Evolutionary conservation across 2,888 invertebrate species (phyloP).

Genomic region (Lapara coniferarum): DNA sequence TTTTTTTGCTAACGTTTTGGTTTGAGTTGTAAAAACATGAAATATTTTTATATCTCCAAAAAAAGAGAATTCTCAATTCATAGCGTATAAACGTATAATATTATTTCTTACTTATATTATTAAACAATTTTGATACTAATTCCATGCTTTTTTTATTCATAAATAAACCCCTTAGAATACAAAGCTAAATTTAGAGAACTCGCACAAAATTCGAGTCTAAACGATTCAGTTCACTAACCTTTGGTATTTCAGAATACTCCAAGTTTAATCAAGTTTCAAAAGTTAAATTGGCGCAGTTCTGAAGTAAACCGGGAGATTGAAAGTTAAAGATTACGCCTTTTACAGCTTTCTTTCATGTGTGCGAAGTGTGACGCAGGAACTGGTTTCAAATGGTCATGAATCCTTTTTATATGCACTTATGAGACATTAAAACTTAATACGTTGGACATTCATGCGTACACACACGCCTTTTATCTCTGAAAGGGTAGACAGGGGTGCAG

Average conservation of each 20-base stretch:
- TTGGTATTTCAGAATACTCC: constrained; percentile 11
- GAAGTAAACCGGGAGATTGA: constrained; percentile 20
- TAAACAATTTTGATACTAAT: neutral
- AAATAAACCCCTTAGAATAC: constrained; percentile 4
- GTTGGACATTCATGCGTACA: too few species aligned
- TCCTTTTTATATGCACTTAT: neutral
- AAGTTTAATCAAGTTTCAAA: constrained; percentile 26
- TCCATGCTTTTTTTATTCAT: neutral
- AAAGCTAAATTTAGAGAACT: constrained; percentile 14
- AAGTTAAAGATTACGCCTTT: constrained; percentile 15
- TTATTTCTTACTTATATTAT: neutral
- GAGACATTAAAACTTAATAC: too few species aligned
- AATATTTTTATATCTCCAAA: too few species aligned
- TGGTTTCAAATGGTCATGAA: neutral
- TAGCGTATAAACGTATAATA: too few species aligned
- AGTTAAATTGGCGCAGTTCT: constrained; percentile 27
- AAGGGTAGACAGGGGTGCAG: too few species aligned
- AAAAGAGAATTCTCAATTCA: too few species aligned
- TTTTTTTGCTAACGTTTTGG: too few species aligned
- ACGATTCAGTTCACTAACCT: constrained; percentile 14
- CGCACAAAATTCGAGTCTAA: constrained; percentile 3
- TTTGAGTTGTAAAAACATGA: too few species aligned
- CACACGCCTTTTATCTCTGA: too few species aligned
- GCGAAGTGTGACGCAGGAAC: neutral
- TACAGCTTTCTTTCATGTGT: neutral